Percentiles rank a stretch among this genome's conserved stretches.
Evolutionary conservation across 2,113 vertebrate species (phyloP).

Genomic region (Caracal caracal): DNA sequence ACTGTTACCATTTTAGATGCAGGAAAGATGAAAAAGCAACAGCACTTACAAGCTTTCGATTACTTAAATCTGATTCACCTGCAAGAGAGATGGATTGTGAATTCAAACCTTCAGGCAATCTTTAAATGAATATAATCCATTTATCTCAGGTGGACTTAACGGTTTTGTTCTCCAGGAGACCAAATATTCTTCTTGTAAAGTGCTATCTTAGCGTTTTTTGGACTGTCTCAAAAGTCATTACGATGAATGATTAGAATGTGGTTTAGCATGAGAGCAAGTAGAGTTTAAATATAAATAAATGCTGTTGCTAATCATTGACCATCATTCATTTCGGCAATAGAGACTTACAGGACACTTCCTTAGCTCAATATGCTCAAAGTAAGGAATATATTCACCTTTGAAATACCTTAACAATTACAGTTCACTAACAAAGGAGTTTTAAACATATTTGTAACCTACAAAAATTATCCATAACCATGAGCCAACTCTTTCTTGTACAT

Average conservation of each 20-base stretch:
- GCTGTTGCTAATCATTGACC: conserved; percentile 1
- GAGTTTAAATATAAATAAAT: neutral
- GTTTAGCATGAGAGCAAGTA: conserved; percentile 20
- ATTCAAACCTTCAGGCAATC: conserved; percentile 54
- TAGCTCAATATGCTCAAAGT: neutral
- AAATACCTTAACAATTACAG: neutral
- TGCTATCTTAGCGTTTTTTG: neutral
- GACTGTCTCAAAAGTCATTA: conserved; percentile 51
- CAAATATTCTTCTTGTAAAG: conserved; percentile 57
- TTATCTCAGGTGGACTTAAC: conserved; percentile 44
- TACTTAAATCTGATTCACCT: conserved; percentile 53
- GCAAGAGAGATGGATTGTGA: conserved; percentile 49
- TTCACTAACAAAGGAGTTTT: neutral
- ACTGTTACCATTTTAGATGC: neutral
- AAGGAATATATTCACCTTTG: neutral
- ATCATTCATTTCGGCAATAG: neutral
- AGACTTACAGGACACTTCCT: neutral
- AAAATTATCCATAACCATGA: neutral
- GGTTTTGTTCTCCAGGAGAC: conserved; percentile 13
- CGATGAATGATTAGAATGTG: conserved; percentile 51
- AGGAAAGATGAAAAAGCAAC: conserved; percentile 29
- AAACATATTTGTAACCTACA: neutral
- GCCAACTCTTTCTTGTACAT: neutral
- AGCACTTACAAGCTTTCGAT: neutral
- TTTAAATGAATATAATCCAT: conserved; percentile 49